Percentiles rank a stretch among this genome's conserved stretches.
Evolutionary conservation across 2,888 invertebrate species (phyloP).

Genomic region (Harpalus rubripes): DNA sequence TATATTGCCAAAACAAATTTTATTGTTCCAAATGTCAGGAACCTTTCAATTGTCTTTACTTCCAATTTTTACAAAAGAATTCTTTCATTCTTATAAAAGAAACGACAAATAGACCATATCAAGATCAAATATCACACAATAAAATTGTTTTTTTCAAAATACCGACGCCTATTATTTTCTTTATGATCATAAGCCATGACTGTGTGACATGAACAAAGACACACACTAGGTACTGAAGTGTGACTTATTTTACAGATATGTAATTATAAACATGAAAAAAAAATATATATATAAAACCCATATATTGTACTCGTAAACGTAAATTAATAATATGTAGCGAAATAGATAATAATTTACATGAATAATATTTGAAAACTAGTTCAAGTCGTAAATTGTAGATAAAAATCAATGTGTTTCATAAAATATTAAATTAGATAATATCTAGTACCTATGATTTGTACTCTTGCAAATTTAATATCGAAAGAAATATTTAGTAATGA

Average conservation of each 20-base stretch:
- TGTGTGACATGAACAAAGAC: constrained; percentile 11
- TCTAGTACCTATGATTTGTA: no score
- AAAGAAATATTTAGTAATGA: not conserved
- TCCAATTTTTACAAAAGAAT: not conserved
- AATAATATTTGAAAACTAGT: not conserved
- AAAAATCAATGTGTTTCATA: not conserved
- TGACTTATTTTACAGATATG: constrained; percentile 27
- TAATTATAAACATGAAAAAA: constrained; percentile 18
- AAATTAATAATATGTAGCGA: not conserved
- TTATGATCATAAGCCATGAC: constrained; percentile 20
- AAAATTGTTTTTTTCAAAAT: constrained; percentile 15
- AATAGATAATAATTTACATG: not conserved
- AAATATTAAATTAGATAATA: no score
- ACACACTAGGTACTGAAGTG: constrained; percentile 1
- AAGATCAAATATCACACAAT: constrained; percentile 27
- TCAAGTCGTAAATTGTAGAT: not conserved
- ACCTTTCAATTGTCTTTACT: not conserved
- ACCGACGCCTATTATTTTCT: constrained; percentile 17
- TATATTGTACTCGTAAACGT: not conserved
- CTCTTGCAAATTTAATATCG: no score
- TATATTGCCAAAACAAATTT: not conserved
- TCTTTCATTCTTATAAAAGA: not conserved
- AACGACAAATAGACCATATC: not conserved
- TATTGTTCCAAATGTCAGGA: constrained; percentile 10
- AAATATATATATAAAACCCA: not conserved